A percentile compares a stretch with the other conserved stretches of the same genome.
Evolutionary conservation across 1,140 invertebrate genomes (phyloP).

Genomic region (Achatina immaculata): DNA sequence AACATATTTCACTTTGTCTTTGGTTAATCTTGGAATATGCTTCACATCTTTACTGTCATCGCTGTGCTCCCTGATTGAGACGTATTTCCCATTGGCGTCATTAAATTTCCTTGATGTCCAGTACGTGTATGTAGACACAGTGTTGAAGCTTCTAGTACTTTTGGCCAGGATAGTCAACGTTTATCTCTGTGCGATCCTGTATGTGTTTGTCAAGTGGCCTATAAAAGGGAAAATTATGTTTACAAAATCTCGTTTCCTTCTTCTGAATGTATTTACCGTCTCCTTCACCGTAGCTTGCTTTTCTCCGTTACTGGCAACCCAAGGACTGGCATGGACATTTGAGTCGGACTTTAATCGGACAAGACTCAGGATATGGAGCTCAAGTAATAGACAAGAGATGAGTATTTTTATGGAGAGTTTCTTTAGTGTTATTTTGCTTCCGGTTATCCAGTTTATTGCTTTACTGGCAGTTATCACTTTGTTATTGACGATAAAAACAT

Average conservation of each 20-base stretch:
- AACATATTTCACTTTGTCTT: background rate
- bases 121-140: background rate
- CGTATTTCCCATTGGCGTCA: background rate
- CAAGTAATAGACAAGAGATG: background rate
- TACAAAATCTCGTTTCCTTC: background rate
- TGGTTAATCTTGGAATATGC: background rate
- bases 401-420: slow-evolving; percentile 18
- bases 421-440: too few relatives aligned
- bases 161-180: background rate
- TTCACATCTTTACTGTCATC: background rate
- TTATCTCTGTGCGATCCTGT: background rate
- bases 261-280: background rate
- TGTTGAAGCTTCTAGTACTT: background rate
- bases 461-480: too few relatives aligned
- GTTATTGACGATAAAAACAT: too few relatives aligned
- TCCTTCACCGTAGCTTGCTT: background rate
- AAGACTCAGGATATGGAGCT: background rate
- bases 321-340: background rate
- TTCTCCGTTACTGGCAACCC: slow-evolving; percentile 6
- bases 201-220: background rate
- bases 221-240: background rate
- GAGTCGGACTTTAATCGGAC: background rate
- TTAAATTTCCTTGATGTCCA: background rate
- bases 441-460: too few relatives aligned
- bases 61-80: background rate